phyloP scores from a whole-genome alignment of 2,797 vertebrate species.

The Propithecus perrieri region DNA sequence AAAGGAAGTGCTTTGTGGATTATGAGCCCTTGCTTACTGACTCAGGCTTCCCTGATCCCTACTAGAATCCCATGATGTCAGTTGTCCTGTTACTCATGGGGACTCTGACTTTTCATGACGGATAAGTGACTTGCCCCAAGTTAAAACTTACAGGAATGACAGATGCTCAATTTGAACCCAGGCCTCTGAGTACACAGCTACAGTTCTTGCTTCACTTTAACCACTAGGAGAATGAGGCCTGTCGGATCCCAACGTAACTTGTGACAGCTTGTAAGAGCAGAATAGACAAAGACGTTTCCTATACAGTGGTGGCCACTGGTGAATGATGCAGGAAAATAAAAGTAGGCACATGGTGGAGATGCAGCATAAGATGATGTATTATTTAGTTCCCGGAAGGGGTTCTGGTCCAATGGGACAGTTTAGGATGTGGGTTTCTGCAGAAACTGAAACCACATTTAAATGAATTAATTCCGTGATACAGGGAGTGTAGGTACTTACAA shows the following conservation, averaged over 20 bases:
- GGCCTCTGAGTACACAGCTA: background rate
- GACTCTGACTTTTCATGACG: background rate
- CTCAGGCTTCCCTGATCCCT: slow-evolving; percentile 18
- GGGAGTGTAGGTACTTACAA: background rate
- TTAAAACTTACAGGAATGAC: slow-evolving; percentile 12
- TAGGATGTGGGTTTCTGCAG: background rate
- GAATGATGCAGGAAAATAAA: background rate
- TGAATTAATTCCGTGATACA: background rate
- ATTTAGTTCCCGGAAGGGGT: background rate
- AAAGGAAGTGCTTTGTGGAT: slow-evolving; percentile 38
- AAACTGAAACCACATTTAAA: slow-evolving; percentile 6
- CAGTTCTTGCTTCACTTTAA: background rate
- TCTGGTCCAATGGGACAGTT: background rate
- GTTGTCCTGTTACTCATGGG: slow-evolving; percentile 2
- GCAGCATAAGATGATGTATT: background rate
- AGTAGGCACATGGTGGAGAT: background rate
- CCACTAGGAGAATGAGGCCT: background rate
- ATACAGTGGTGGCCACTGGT: background rate
- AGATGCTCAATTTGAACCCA: slow-evolving; percentile 8
- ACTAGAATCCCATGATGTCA: background rate
- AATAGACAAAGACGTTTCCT: slow-evolving; percentile 29
- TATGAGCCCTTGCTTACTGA: background rate
- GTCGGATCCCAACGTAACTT: background rate
- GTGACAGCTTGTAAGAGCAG: background rate
- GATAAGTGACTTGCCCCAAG: background rate